A percentile compares a stretch with the other conserved stretches of the same genome.
Evolutionary conservation across 2,113 vertebrate species (phyloP).

Genomic region (Aphelocoma coerulescens): DNA sequence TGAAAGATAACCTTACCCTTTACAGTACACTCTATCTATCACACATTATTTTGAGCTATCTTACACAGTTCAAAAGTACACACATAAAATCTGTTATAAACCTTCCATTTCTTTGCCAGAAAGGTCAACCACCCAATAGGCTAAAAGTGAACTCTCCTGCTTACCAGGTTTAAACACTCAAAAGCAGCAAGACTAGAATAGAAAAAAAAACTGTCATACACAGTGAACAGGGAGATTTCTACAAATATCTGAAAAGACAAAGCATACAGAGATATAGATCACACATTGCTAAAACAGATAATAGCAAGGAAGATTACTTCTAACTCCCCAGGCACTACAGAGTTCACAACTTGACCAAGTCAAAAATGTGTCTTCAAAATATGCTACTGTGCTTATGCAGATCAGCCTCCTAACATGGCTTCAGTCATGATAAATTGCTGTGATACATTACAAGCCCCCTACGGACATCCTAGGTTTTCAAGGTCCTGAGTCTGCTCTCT

Average conservation of each 20-base stretch:
- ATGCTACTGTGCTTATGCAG: not conserved
- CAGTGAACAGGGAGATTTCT: not conserved
- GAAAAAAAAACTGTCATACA: not conserved
- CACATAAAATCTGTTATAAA: conserved; percentile 9
- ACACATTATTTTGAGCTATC: not conserved
- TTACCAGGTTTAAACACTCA: not conserved
- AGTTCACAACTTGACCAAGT: not conserved
- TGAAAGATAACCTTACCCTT: conserved; percentile 10
- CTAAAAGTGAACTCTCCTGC: not conserved
- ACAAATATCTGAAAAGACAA: conserved; percentile 9
- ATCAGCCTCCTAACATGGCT: not conserved
- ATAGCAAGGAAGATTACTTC: not conserved
- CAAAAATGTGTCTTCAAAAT: not conserved
- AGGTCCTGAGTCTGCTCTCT: not conserved
- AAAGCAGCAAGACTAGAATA: not conserved
- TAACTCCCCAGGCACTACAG: not conserved
- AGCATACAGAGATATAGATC: not conserved
- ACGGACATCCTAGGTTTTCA: not conserved
- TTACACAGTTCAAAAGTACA: not conserved
- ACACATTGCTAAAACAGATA: not conserved
- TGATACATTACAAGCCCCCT: not conserved
- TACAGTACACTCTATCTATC: not conserved
- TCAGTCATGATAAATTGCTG: not conserved
- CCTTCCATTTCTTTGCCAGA: not conserved
- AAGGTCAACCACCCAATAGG: not conserved